Percentiles rank a stretch among this genome's conserved stretches.
phyloP scores from a whole-genome alignment of 2,888 invertebrate species.

The Adelphocoris suturalis region DNA sequence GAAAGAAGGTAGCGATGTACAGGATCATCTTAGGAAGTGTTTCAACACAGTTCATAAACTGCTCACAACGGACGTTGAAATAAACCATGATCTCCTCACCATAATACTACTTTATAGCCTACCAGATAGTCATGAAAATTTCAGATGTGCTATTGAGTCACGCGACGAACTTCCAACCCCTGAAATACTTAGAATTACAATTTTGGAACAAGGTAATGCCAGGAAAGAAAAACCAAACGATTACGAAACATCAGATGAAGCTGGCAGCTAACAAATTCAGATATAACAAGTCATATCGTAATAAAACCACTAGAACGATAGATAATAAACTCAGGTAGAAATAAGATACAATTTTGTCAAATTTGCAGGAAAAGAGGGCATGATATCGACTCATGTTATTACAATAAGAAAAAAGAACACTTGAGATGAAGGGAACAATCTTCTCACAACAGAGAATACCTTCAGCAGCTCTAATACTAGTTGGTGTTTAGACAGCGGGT shows the following conservation, averaged over 20 bases:
- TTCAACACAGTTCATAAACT: background rate
- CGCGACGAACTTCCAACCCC: background rate
- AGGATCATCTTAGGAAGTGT: background rate
- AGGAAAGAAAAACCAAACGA: too few species aligned
- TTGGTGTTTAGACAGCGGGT: too few species aligned
- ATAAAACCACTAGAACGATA: background rate
- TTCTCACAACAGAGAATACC: background rate
- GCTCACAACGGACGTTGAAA: background rate
- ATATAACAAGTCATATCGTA: background rate
- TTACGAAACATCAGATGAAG: too few species aligned
- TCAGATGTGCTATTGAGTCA: background rate
- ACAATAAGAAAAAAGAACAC: background rate
- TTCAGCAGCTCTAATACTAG: background rate
- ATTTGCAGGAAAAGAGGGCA: too few species aligned
- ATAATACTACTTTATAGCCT: constrained; percentile 13
- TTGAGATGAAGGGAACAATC: background rate
- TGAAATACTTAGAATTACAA: background rate
- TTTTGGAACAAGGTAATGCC: background rate
- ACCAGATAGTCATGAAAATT: background rate
- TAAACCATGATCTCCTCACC: background rate
- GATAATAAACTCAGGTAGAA: too few species aligned
- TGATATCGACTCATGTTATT: background rate
- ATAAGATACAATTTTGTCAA: too few species aligned
- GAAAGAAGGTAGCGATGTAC: background rate
- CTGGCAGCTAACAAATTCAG: too few species aligned